Conservation (phyloP, 2,113 vertebrate species). For the Vulpes vulpes region DNA sequence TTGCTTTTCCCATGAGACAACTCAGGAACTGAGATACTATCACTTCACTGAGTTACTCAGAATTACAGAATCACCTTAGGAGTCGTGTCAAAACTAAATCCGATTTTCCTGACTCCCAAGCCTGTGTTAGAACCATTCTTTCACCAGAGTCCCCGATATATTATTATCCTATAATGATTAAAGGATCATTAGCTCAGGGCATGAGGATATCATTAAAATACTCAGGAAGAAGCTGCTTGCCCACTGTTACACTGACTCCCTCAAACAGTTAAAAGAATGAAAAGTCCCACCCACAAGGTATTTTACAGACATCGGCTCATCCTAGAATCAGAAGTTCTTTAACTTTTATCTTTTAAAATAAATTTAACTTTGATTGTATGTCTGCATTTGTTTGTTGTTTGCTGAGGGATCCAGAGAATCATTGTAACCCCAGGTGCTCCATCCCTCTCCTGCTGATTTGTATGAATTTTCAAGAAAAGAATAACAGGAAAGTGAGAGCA, state of each 20-base stretch:
- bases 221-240: not conserved
- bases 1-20: not conserved
- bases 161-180: not conserved
- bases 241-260: not conserved
- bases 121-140: not conserved
- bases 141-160: not conserved
- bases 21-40: not conserved
- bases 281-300: not conserved
- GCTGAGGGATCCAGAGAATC: not conserved
- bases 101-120: not conserved
- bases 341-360: not conserved
- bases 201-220: not conserved
- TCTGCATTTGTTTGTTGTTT: not conserved
- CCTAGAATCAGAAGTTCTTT: not conserved
- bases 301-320: not conserved
- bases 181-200: not conserved
- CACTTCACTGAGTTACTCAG: not conserved
- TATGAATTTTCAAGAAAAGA: slow-evolving; percentile 10
- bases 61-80: not conserved
- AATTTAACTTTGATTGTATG: not conserved
- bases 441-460: not conserved
- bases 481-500: not conserved
- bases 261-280: slow-evolving; percentile 1
- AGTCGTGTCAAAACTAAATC: not conserved
- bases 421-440: not conserved